Conservation (phyloP, 2,797 vertebrate species). For the Astyanax mexicanus region DNA sequence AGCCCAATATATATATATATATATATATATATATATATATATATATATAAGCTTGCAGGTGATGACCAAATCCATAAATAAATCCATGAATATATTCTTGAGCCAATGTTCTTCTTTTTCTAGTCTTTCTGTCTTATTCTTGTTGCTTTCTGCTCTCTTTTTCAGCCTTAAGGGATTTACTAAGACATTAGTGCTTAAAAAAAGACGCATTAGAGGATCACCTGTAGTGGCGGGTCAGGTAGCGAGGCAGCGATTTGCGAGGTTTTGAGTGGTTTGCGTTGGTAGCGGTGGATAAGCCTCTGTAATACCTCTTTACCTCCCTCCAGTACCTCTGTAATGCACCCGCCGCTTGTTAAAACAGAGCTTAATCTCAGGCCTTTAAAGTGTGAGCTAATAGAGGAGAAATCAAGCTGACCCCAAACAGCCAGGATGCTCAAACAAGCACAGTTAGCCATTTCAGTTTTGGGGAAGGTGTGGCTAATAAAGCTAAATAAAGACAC, state of each 20-base stretch:
- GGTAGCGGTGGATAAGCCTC: slow-evolving; percentile 40
- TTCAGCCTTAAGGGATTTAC: slow-evolving; percentile 7
- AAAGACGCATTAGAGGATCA: slow-evolving; percentile 38
- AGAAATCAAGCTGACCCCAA: slow-evolving; percentile 21
- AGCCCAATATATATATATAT: no score
- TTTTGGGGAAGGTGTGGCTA: neutral
- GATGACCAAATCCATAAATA: neutral
- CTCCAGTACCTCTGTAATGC: slow-evolving; percentile 11
- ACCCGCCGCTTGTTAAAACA: slow-evolving; percentile 40
- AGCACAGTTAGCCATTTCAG: neutral
- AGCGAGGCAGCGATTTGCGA: slow-evolving; percentile 13
- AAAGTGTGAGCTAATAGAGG: slow-evolving; percentile 38
- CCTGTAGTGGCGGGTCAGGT: slow-evolving; percentile 42
- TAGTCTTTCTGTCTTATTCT: slow-evolving; percentile 8
- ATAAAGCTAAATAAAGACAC: slow-evolving; percentile 15
- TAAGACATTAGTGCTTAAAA: slow-evolving; percentile 9
- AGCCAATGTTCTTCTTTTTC: neutral
- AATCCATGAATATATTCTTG: neutral
- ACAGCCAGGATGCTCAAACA: neutral
- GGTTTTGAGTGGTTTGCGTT: slow-evolving; percentile 17
- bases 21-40: no score
- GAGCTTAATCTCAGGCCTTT: slow-evolving; percentile 40
- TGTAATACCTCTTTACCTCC: slow-evolving; percentile 30
- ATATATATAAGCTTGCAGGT: neutral
- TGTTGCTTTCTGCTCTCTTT: neutral